These are phyloP conservation scores for Picus viridis DNA, from an alignment of 2,797 vertebrate species.

Conservation along the genomic window DNA sequence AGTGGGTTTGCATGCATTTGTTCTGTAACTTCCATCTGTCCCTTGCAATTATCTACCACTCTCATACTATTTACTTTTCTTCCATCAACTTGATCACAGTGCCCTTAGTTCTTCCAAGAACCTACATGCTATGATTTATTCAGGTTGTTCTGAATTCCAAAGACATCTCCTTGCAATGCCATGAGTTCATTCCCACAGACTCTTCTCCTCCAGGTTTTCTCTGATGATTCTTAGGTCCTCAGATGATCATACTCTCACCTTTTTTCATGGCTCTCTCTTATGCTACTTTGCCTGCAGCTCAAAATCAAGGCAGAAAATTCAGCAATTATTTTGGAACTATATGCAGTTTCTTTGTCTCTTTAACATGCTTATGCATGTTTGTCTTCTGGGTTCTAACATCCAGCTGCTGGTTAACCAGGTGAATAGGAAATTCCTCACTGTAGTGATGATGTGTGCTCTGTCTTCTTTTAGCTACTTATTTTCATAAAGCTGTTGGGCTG, in stretches of 20 bases:
- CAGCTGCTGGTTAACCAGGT: neutral
- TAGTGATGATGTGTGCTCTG: neutral
- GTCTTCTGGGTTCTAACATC: neutral
- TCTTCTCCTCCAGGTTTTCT: neutral
- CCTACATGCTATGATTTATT: neutral
- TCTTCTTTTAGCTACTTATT: neutral
- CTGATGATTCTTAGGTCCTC: neutral
- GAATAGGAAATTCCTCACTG: neutral
- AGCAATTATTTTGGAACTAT: neutral
- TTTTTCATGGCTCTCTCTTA: neutral
- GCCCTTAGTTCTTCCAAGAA: neutral
- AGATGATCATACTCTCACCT: neutral
- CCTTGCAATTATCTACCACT: rapidly evolving
- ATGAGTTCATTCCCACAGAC: rapidly evolving
- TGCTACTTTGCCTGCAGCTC: neutral
- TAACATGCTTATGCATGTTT: neutral
- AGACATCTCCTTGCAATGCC: neutral
- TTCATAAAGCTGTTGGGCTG: neutral
- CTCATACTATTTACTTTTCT: neutral
- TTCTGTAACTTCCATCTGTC: neutral
- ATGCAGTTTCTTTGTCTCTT: neutral
- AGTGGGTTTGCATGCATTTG: neutral
- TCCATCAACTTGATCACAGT: neutral
- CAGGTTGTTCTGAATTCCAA: neutral
- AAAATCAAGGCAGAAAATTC: neutral